Conservation (phyloP, 2,888 invertebrate species). For the Eilema griseolum region DNA sequence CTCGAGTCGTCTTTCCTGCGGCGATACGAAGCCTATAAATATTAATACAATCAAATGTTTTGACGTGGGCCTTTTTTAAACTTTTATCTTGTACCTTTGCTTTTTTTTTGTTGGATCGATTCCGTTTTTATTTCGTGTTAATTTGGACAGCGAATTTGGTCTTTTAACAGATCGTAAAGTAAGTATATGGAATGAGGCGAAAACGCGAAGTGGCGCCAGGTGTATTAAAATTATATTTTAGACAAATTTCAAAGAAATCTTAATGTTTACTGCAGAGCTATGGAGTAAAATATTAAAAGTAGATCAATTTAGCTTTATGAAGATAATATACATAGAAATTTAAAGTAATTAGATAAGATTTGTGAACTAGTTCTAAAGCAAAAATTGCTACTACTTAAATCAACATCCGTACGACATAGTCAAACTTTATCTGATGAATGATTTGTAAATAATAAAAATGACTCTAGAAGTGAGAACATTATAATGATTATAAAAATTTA, state of each 20-base stretch:
- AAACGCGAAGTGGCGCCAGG: slow-evolving; percentile 73
- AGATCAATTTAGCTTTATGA: not conserved
- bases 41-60: slow-evolving; percentile 88
- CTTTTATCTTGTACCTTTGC: slow-evolving; percentile 85
- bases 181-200: slow-evolving; percentile 72
- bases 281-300: not conserved
- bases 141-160: slow-evolving; percentile 86
- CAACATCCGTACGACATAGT: slow-evolving; percentile 26
- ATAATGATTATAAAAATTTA: slow-evolving; percentile 54
- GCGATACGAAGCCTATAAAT: slow-evolving; percentile 84
- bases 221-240: slow-evolving; percentile 60
- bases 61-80: slow-evolving; percentile 86
- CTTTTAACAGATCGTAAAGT: slow-evolving; percentile 88
- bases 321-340: not conserved
- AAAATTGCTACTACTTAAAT: slow-evolving; percentile 22
- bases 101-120: slow-evolving; percentile 82
- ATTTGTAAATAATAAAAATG: slow-evolving; percentile 48
- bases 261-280: not conserved
- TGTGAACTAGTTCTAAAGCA: slow-evolving; percentile 14
- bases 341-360: slow-evolving; percentile 14
- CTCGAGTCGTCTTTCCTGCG: slow-evolving; percentile 79
- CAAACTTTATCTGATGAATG: slow-evolving; percentile 43
- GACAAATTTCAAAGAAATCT: slow-evolving; percentile 37
- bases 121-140: slow-evolving; percentile 86
- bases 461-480: slow-evolving; percentile 55